Conservation (phyloP, 2,888 invertebrate genomes). For the Agrypnus murinus region DNA sequence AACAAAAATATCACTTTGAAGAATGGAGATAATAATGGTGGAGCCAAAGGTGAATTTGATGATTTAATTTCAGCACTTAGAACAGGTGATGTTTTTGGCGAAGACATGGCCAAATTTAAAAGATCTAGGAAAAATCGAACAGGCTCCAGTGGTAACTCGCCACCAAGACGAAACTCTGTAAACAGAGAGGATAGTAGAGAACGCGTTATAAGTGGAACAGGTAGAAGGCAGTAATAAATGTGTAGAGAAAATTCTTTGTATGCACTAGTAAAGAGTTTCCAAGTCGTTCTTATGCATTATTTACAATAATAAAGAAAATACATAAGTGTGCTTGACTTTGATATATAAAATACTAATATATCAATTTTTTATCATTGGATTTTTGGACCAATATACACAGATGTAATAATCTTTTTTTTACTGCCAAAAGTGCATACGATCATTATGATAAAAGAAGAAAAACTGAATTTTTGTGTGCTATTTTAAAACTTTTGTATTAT, state of each 20-base stretch:
- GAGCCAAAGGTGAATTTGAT: slow-evolving; percentile 93
- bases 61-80: slow-evolving; percentile 95
- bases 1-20: slow-evolving; percentile 82
- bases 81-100: slow-evolving; percentile 96
- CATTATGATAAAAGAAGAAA: no score
- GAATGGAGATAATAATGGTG: slow-evolving; percentile 74
- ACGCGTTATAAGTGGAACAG: slow-evolving; percentile 71
- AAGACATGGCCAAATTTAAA: slow-evolving; percentile 95
- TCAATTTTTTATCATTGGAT: slow-evolving; percentile 43
- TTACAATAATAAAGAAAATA: slow-evolving; percentile 27
- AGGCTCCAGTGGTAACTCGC: slow-evolving; percentile 75
- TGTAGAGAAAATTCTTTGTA: slow-evolving; percentile 1
- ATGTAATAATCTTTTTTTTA: slow-evolving; percentile 40
- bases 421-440: slow-evolving; percentile 36
- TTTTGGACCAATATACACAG: slow-evolving; percentile 52
- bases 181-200: slow-evolving; percentile 82
- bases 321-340: slow-evolving; percentile 37
- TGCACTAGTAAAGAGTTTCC: slow-evolving; percentile 22
- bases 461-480: slow-evolving; percentile 49
- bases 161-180: slow-evolving; percentile 76
- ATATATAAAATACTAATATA: slow-evolving; percentile 32
- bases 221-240: slow-evolving; percentile 68
- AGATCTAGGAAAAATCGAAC: slow-evolving; percentile 81
- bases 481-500: slow-evolving; percentile 56
- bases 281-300: slow-evolving; percentile 24